Evolutionary conservation across 2,888 invertebrate species (phyloP).

Genomic region (Lasioglossum villosulum): DNA sequence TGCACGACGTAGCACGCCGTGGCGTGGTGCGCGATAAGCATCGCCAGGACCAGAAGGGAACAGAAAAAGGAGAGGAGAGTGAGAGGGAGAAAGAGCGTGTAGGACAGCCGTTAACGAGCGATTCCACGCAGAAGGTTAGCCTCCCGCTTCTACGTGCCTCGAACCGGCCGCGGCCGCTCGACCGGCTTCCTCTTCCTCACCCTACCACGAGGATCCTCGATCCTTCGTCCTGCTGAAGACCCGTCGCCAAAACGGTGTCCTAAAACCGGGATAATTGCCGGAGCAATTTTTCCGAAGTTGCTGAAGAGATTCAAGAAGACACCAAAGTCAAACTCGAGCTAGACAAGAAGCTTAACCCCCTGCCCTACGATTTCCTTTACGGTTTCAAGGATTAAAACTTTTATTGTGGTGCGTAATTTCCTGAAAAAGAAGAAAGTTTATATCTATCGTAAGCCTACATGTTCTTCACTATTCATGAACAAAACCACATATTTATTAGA

Average conservation of each 20-base stretch:
- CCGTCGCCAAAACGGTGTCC: not conserved
- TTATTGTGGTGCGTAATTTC: too few species aligned
- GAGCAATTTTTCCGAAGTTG: not conserved
- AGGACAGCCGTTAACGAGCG: slow-evolving; percentile 76
- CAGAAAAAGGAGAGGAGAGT: slow-evolving; percentile 62
- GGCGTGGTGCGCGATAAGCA: slow-evolving; percentile 72
- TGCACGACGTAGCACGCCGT: slow-evolving; percentile 42
- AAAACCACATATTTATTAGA: too few species aligned
- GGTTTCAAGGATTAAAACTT: too few species aligned
- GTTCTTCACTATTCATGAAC: too few species aligned
- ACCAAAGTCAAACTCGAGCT: too few species aligned
- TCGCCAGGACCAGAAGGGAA: slow-evolving; percentile 69
- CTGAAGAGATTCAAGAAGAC: not conserved
- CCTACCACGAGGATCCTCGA: not conserved
- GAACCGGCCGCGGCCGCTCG: not conserved
- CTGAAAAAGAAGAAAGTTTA: too few species aligned
- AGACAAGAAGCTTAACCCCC: too few species aligned
- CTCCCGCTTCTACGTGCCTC: slow-evolving; percentile 41
- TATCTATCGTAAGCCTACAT: too few species aligned
- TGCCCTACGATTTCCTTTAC: too few species aligned
- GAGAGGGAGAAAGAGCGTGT: slow-evolving; percentile 66
- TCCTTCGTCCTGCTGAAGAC: not conserved
- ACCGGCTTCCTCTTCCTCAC: slow-evolving; percentile 12
- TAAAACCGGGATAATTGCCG: not conserved
- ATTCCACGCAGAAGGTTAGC: slow-evolving; percentile 67